Percentiles rank a stretch among this genome's conserved stretches.
These are phyloP conservation scores for Caenorhabditis sp. DNA, from an alignment of 2,888 invertebrate species.

Conservation along the genomic window DNA sequence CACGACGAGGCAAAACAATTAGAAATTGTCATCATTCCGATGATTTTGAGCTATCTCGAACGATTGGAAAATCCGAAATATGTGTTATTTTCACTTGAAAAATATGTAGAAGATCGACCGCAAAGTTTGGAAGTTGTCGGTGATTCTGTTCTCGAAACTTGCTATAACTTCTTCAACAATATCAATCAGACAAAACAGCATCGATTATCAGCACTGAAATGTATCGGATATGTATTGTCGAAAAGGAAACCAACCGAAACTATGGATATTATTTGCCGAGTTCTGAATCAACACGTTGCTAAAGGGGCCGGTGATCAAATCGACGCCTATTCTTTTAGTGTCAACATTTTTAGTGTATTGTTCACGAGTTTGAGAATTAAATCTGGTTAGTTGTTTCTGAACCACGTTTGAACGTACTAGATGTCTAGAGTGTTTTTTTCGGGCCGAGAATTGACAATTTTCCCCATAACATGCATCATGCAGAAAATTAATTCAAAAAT, in stretches of 20 bases:
- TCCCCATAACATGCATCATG: no score
- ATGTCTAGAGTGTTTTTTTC: no score
- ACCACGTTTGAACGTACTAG: background rate
- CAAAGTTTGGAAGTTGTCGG: conserved; percentile 23
- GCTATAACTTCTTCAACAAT: conserved; percentile 41
- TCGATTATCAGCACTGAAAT: conserved; percentile 49
- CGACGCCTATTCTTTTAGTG: conserved; percentile 34
- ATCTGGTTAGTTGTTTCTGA: no score
- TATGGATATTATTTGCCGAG: conserved; percentile 32
- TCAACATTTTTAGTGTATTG: conserved; percentile 43
- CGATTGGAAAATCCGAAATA: conserved; percentile 3
- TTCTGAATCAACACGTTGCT: conserved; percentile 16
- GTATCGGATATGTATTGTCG: conserved; percentile 52
- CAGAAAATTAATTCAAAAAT: no score
- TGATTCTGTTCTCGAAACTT: conserved; percentile 34
- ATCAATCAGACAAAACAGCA: background rate
- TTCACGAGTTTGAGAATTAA: conserved; percentile 25
- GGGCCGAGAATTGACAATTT: no score
- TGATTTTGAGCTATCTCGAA: conserved; percentile 19
- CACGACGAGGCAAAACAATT: conserved; percentile 36
- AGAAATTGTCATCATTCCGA: conserved; percentile 21
- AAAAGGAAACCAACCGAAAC: conserved; percentile 24
- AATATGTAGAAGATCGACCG: conserved; percentile 36
- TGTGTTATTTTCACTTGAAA: conserved; percentile 35
- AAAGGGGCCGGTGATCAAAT: background rate